Percentiles rank a stretch among this genome's conserved stretches.
phyloP scores from a whole-genome alignment of 2,888 invertebrate genomes.

The Pheosia gnoma region DNA sequence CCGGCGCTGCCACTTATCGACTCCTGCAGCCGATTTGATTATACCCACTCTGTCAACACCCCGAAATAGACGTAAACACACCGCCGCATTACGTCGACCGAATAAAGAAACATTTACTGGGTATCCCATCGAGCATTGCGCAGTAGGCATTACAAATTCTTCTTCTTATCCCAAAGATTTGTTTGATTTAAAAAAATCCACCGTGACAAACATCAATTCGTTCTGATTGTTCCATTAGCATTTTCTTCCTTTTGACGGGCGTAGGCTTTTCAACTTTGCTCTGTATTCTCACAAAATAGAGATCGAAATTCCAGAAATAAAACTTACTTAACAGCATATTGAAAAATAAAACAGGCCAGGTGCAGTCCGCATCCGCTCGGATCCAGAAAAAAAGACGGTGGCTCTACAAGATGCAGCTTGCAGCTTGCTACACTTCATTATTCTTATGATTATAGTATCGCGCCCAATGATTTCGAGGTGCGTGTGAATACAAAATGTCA shows the following conservation, averaged over 20 bases:
- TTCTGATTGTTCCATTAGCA: conserved; percentile 1
- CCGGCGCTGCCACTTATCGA: conserved; percentile 78
- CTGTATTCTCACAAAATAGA: conserved; percentile 9
- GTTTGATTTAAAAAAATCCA: conserved; percentile 6
- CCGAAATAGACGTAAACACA: conserved; percentile 72
- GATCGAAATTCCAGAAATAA: conserved; percentile 29
- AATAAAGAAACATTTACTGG: conserved; percentile 12
- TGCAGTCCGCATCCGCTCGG: conserved; percentile 72
- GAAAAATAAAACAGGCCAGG: conserved; percentile 67
- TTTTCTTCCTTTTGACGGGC: not conserved
- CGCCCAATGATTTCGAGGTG: conserved; percentile 29
- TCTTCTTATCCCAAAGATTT: not conserved
- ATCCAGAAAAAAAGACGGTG: conserved; percentile 54
- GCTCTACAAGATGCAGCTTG: conserved; percentile 50
- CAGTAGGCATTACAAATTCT: conserved; percentile 3
- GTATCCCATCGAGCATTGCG: conserved; percentile 2
- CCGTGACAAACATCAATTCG: not conserved
- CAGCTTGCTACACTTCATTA: conserved; percentile 30
- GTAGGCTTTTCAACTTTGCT: conserved; percentile 8
- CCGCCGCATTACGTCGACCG: conserved; percentile 39
- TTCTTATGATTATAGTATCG: conserved; percentile 28
- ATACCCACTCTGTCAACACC: conserved; percentile 74
- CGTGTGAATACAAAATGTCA: not conserved
- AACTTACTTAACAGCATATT: conserved; percentile 35
- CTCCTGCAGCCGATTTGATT: conserved; percentile 72